Percentiles rank a stretch among this genome's conserved stretches.
These are phyloP conservation scores for Heliocidaris tuberculata DNA, from an alignment of 35 echinoderm and acorn worm genomes.

Conservation along the genomic window DNA sequence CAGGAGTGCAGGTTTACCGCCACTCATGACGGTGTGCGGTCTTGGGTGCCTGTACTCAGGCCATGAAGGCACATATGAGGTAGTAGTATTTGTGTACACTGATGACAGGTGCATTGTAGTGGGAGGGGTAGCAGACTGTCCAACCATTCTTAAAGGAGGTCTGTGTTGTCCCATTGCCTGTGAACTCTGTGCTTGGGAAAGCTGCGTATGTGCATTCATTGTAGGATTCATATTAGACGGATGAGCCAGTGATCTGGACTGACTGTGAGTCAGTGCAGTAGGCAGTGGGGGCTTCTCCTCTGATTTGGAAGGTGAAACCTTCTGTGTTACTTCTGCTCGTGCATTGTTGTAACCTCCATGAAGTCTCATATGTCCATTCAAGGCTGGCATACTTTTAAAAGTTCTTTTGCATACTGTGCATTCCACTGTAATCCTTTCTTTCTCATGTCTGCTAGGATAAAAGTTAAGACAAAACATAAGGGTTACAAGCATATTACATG, in stretches of 20 bases:
- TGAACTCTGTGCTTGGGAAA: conserved; percentile 12
- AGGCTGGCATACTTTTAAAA: conserved; percentile 98
- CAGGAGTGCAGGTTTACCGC: conserved; percentile 4
- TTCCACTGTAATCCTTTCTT: conserved; percentile 76
- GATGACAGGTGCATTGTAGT: conserved; percentile 17
- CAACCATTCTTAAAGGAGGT: conserved; percentile 6
- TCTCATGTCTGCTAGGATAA: conserved; percentile 16
- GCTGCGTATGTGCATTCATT: not conserved
- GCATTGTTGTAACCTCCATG: conserved; percentile 93
- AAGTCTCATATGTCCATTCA: conserved; percentile 98
- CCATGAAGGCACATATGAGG: conserved; percentile 40
- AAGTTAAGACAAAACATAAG: not conserved
- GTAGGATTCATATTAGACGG: not conserved
- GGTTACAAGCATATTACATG: not conserved
- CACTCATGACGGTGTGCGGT: conserved; percentile 24
- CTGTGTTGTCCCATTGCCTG: conserved; percentile 35
- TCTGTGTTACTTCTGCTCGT: conserved; percentile 23
- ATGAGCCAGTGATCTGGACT: not conserved
- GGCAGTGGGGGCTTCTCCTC: conserved; percentile 40
- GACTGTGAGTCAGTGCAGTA: conserved; percentile 29
- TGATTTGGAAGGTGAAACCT: conserved; percentile 25
- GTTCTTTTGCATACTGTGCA: conserved; percentile 91
- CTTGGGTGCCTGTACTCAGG: conserved; percentile 23
- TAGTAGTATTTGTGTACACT: conserved; percentile 36
- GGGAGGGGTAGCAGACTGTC: not conserved